These are phyloP conservation scores for Emydoidea blandingii DNA, from an alignment of 2,797 vertebrate species.

Conservation along the genomic window DNA sequence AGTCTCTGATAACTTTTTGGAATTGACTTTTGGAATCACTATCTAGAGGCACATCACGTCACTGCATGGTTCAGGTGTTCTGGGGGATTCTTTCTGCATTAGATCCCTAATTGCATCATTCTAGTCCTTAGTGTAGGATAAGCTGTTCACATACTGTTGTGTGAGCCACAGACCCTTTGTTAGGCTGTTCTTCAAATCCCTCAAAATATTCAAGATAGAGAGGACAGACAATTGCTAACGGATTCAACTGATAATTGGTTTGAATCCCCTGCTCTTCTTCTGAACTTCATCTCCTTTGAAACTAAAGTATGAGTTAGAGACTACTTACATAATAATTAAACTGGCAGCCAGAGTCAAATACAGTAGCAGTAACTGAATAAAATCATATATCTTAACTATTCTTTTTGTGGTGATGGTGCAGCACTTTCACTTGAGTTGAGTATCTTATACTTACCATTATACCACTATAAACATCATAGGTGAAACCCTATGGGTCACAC, in stretches of 20 bases:
- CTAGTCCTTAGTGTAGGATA: background rate
- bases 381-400: conserved; percentile 14
- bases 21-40: background rate
- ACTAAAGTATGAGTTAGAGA: conserved; percentile 26
- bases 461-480: background rate
- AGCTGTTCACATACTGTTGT: background rate
- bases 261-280: conserved; percentile 14
- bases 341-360: conserved; percentile 28
- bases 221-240: background rate
- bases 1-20: background rate
- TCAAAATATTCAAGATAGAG: conserved; percentile 1
- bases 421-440: conserved; percentile 4
- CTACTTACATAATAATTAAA: conserved; percentile 26
- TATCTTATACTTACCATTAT: background rate
- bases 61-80: background rate
- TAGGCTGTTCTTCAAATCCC: conserved; percentile 10
- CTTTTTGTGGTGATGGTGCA: background rate
- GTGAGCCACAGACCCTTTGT: background rate
- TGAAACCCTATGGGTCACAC: background rate
- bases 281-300: conserved; percentile 21
- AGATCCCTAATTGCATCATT: background rate
- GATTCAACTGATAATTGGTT: background rate
- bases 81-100: background rate
- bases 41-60: background rate
- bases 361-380: conserved; percentile 27